Percentiles rank a stretch among this genome's conserved stretches.
phyloP scores from a whole-genome alignment of 2,797 vertebrate genomes.

The Malacoctenus gilli region DNA sequence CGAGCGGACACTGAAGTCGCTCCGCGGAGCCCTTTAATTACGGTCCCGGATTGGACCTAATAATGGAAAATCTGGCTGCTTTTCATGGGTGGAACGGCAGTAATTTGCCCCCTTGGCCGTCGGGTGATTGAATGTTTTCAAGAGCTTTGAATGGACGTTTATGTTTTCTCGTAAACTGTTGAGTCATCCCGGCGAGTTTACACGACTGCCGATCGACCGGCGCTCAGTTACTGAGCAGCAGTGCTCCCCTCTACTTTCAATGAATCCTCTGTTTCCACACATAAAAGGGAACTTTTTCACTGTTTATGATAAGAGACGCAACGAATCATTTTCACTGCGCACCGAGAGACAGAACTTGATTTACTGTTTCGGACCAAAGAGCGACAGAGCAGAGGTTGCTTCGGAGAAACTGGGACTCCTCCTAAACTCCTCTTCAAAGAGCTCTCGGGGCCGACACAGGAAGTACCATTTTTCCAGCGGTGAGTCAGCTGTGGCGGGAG shows the following conservation, averaged over 20 bases:
- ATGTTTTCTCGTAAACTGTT: not conserved
- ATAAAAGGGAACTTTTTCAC: not conserved
- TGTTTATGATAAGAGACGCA: too few relatives aligned
- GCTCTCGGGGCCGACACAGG: constrained; percentile 46
- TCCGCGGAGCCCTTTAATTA: constrained; percentile 30
- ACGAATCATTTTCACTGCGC: too few relatives aligned
- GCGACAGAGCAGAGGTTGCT: not conserved
- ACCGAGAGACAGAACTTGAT: too few relatives aligned
- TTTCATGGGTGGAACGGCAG: too few relatives aligned
- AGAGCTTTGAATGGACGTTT: not conserved
- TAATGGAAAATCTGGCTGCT: not conserved
- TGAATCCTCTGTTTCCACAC: not conserved
- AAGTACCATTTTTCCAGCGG: constrained; percentile 73
- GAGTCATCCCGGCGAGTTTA: constrained; percentile 4
- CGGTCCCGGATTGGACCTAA: not conserved
- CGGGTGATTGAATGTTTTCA: not conserved
- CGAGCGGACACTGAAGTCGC: constrained; percentile 37
- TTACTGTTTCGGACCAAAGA: not conserved
- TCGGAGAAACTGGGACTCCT: constrained; percentile 14
- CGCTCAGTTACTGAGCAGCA: not conserved
- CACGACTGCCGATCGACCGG: not conserved
- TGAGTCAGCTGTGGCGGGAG: constrained; percentile 61
- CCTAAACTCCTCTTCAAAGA: constrained; percentile 39
- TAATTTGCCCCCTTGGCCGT: not conserved
- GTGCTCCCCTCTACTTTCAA: not conserved